Evolutionary conservation across 2,888 invertebrate species (phyloP), one percentile per base, ranked within the genome.

Genomic region (Helleia helle): DNA sequence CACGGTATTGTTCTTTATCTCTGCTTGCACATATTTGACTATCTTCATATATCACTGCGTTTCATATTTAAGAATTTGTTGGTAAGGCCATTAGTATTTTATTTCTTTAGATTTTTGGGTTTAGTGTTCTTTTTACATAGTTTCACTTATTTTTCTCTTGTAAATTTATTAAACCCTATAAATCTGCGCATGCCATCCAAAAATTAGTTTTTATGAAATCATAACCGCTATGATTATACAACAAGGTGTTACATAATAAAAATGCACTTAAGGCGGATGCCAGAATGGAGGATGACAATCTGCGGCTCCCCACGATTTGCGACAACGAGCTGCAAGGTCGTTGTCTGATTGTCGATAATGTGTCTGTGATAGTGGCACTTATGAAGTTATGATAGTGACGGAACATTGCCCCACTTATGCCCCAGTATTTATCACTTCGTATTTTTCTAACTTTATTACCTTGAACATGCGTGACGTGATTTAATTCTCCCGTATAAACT

Each of bases 261-360:
- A 72, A 65, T 73, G 74, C 75, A 74, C 52, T 52, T 71, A 71
- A 75, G 72, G 71, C 75, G 80, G 80, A 80, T 79, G 77, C 67
- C 68, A 65, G 71, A 66, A 68, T 73, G 73, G 68, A 80, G 71
- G 71, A 76, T 71, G 74, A 62, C 75, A 77, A 79, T 77, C 77
- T 74, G 72, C 65, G 64, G 58, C 72, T 74, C 81, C 81, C 84
- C 75, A 74, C 81, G 75, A 74, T 73, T 72, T 71, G 67, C 70
- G 65, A 66, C 79, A 83, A 83, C 76, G 68, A 81, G 81, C 74
- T 56, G 64, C 81, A 83, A 83, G 83, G 84, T 79, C 83, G 71
- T 54, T 57, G 66, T 61, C 71, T 81, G 81, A 84, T 84, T 83
- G 81, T 62, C 67, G 60, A 74, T 81, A 81, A 81, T n/a, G n/a